phyloP scores from a whole-genome alignment of 2,113 vertebrate species.

The Bujurquina vittata region DNA sequence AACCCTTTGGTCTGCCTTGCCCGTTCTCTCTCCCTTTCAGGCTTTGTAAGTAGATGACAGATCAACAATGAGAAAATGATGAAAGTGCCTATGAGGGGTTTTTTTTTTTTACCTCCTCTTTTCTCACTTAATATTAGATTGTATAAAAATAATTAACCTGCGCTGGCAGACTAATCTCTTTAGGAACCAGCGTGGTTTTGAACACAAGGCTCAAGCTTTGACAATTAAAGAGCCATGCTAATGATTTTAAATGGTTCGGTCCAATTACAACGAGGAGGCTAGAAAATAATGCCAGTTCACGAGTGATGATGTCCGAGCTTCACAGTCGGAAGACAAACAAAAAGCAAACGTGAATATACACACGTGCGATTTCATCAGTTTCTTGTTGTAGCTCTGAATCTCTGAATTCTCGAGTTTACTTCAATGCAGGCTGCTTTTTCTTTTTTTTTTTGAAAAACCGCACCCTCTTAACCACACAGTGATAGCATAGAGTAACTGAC shows the following conservation, averaged over 20 bases:
- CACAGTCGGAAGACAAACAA: not conserved
- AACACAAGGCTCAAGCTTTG: slow-evolving; percentile 4
- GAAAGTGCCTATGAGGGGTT: slow-evolving; percentile 37
- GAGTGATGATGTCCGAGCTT: not conserved
- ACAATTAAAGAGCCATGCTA: not conserved
- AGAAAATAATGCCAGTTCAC: not conserved
- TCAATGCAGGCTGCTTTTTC: not conserved
- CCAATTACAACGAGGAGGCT: not conserved
- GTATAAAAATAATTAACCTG: slow-evolving; percentile 51
- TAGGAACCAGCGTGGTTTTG: slow-evolving; percentile 8
- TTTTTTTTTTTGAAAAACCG: no score
- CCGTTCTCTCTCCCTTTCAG: slow-evolving; percentile 17
- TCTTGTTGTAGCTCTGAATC: not conserved
- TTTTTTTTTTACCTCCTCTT: slow-evolving; percentile 26
- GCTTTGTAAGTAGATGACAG: slow-evolving; percentile 59
- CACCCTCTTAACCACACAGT: not conserved
- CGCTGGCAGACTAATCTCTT: slow-evolving; percentile 21
- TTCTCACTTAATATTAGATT: slow-evolving; percentile 36
- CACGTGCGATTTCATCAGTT: not conserved
- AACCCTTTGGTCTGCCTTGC: slow-evolving; percentile 40
- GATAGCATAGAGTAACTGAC: not conserved
- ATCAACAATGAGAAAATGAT: slow-evolving; percentile 61
- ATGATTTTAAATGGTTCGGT: not conserved
- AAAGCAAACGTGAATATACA: not conserved
- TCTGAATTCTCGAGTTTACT: not conserved